These are phyloP conservation scores for Atopsyche davidsoni DNA, from an alignment of 1,140 invertebrate species.

Conservation along the genomic window DNA sequence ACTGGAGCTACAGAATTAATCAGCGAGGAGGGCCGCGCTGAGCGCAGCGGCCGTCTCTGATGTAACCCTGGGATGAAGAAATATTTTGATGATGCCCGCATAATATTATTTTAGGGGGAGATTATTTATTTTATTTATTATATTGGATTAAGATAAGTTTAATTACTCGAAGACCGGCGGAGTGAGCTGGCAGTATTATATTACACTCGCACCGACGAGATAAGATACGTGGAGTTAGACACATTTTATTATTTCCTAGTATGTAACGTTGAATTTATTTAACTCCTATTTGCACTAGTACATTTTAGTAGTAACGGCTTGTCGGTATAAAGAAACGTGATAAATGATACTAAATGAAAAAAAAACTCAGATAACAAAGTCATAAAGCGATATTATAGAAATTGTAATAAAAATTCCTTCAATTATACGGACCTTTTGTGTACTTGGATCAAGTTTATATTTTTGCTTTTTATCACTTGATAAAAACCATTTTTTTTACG, in stretches of 20 bases:
- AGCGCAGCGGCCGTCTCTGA: no score
- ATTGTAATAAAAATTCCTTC: no score
- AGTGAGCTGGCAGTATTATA: slow-evolving; percentile 15
- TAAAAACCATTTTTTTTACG: no score
- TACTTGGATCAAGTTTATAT: no score
- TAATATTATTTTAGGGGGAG: slow-evolving; percentile 8
- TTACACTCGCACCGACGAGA: slow-evolving; percentile 16
- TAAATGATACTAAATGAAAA: slow-evolving; percentile 9
- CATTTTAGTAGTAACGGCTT: slow-evolving; percentile 22
- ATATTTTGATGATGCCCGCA: not conserved
- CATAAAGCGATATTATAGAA: slow-evolving; percentile 6
- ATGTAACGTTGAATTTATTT: slow-evolving; percentile 18
- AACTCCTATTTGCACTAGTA: slow-evolving; percentile 24
- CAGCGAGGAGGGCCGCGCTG: no score
- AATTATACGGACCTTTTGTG: no score
- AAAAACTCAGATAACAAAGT: slow-evolving; percentile 2
- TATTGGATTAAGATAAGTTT: slow-evolving; percentile 30
- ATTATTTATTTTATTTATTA: slow-evolving; percentile 31
- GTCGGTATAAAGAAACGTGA: slow-evolving; percentile 8
- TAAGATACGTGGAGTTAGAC: slow-evolving; percentile 23
- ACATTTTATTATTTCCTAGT: slow-evolving; percentile 29
- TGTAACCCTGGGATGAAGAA: no score
- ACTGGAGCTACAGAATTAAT: no score
- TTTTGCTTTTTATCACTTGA: no score
- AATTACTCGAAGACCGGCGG: slow-evolving; percentile 21